Evolutionary conservation across 2,888 invertebrate species (phyloP).

Genomic region (Drosophila vallismaia): DNA sequence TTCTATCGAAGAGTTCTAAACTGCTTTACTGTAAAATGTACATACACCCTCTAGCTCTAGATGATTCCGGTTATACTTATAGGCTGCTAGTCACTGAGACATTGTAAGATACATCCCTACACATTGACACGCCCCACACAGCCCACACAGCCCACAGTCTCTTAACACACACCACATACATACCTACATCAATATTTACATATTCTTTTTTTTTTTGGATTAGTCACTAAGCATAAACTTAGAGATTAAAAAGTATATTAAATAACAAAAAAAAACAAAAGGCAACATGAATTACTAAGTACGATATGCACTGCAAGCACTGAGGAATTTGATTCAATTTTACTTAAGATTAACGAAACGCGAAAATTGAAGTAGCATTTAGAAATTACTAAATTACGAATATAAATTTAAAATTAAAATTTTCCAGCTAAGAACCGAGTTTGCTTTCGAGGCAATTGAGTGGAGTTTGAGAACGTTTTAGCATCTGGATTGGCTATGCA

Average conservation of each 20-base stretch:
- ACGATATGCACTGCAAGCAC: constrained; percentile 84
- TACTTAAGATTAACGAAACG: constrained; percentile 70
- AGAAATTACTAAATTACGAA: constrained; percentile 56
- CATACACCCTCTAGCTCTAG: constrained; percentile 46
- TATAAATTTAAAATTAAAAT: constrained; percentile 18
- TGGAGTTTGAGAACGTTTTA: constrained; percentile 33
- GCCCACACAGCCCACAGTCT: background rate
- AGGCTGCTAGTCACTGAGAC: constrained; percentile 15
- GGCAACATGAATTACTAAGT: constrained; percentile 54
- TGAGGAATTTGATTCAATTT: constrained; percentile 84
- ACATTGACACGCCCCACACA: background rate
- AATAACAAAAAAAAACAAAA: constrained; percentile 13
- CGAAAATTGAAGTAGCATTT: constrained; percentile 57
- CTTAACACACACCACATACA: constrained; percentile 8
- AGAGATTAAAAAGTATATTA: constrained; percentile 8
- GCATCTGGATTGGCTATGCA: constrained; percentile 38
- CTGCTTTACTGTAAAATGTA: constrained; percentile 67
- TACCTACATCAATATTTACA: constrained; percentile 6
- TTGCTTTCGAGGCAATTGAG: constrained; percentile 23
- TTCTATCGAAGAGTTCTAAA: constrained; percentile 75
- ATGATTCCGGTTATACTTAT: constrained; percentile 5
- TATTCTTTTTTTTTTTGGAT: constrained; percentile 30
- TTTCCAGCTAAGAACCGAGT: constrained; percentile 17
- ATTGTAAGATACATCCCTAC: constrained; percentile 25
- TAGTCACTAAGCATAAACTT: constrained; percentile 36